These are phyloP conservation scores for Coremacera marginata DNA, from an alignment of 2,888 invertebrate species.

Conservation along the genomic window DNA sequence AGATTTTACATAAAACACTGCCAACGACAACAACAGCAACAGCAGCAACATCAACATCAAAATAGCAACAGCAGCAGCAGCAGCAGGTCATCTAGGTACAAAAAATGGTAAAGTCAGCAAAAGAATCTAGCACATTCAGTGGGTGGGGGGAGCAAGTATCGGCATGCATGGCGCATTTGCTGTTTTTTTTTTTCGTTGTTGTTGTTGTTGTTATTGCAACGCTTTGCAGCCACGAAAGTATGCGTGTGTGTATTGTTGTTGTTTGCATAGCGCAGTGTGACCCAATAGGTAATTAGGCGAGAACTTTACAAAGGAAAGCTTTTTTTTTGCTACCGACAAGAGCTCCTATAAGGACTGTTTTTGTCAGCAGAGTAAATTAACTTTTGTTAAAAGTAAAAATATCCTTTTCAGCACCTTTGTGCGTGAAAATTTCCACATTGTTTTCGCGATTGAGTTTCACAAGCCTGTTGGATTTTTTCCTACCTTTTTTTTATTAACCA, in stretches of 20 bases:
- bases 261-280: not conserved
- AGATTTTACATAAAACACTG: constrained; percentile 15
- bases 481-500: too few relatives aligned
- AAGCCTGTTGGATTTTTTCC: too few relatives aligned
- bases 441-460: too few relatives aligned
- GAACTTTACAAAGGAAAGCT: too few relatives aligned
- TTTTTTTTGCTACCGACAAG: too few relatives aligned
- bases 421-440: too few relatives aligned
- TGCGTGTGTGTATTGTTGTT: not conserved
- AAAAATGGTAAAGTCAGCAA: not conserved
- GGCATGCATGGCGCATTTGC: not conserved
- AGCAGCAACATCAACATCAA: not conserved
- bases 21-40: not conserved
- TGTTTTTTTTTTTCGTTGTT: not conserved
- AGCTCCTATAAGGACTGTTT: too few relatives aligned
- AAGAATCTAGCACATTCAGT: not conserved
- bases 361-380: too few relatives aligned
- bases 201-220: not conserved
- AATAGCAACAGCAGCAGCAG: not conserved
- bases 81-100: not conserved
- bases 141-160: not conserved
- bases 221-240: not conserved
- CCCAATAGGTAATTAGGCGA: too few relatives aligned
- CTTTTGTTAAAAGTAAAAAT: too few relatives aligned
- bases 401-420: too few relatives aligned